A percentile compares a stretch with the other conserved stretches of the same genome.
Evolutionary conservation across 2,888 invertebrate genomes (phyloP).

Genomic region (Torymus tubicola): DNA sequence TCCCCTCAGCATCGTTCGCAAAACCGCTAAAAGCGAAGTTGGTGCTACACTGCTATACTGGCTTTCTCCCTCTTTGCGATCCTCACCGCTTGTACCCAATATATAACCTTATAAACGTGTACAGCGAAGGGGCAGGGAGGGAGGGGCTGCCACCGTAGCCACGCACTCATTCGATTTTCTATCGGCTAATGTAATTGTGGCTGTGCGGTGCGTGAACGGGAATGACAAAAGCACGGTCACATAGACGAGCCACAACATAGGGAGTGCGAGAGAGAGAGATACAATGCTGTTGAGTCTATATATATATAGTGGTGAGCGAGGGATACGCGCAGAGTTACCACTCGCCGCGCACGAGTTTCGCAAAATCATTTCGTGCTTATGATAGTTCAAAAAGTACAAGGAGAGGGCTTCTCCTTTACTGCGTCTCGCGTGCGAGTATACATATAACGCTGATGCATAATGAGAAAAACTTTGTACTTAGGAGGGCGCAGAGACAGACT

Average conservation of each 20-base stretch:
- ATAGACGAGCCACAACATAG: too few species aligned
- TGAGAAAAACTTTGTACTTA: constrained; percentile 32
- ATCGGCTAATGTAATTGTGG: constrained; percentile 32
- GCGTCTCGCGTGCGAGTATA: background rate
- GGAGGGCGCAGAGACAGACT: background rate
- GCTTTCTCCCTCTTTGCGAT: background rate
- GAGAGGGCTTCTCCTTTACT: background rate
- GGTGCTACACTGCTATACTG: background rate
- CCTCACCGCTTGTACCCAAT: background rate
- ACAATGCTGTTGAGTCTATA: too few species aligned
- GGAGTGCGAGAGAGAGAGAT: too few species aligned
- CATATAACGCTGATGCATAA: background rate
- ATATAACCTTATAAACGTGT: background rate
- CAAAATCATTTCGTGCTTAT: too few species aligned
- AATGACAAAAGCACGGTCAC: too few species aligned
- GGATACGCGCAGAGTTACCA: too few species aligned
- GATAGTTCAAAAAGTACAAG: background rate
- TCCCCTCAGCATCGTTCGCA: background rate
- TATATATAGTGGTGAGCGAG: too few species aligned
- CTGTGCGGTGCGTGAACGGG: background rate
- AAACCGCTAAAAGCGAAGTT: constrained; percentile 34
- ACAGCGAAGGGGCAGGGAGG: too few species aligned
- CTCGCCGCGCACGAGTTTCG: too few species aligned
- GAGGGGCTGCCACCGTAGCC: too few species aligned
- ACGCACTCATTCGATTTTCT: constrained; percentile 22